These are phyloP conservation scores for Pseudonaja textilis DNA, from an alignment of 2,113 vertebrate species.

Conservation along the genomic window DNA sequence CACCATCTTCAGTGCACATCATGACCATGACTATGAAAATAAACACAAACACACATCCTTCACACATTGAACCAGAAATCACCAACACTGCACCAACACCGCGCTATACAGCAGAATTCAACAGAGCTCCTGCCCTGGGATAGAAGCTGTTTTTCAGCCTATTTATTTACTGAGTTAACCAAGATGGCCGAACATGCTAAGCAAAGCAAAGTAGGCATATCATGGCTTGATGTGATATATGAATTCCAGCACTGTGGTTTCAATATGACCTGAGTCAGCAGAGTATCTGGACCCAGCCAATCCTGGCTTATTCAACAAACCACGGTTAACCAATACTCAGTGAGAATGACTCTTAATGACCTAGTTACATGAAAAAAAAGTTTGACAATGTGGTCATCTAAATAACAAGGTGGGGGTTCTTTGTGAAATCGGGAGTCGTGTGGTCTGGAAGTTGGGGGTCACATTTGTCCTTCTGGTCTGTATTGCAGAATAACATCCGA, in stretches of 20 bases:
- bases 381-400: background rate
- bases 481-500: conserved; percentile 80
- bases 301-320: background rate
- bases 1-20: too few species aligned
- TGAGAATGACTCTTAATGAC: background rate
- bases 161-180: background rate
- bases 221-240: background rate
- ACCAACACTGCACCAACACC: too few species aligned
- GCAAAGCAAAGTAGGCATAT: background rate
- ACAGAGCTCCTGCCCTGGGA: too few species aligned
- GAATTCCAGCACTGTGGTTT: background rate
- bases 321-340: background rate
- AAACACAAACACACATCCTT: too few species aligned
- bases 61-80: too few species aligned
- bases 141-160: too few species aligned
- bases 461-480: background rate
- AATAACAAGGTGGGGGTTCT: background rate
- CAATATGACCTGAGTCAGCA: background rate
- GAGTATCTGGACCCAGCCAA: background rate
- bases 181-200: background rate
- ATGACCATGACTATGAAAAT: too few species aligned
- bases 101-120: too few species aligned
- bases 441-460: fast-evolving
- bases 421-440: background rate
- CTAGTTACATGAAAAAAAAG: background rate